Evolutionary conservation across 2,888 invertebrate genomes (phyloP).

Genomic region (Caenorhabditis sp.): DNA sequence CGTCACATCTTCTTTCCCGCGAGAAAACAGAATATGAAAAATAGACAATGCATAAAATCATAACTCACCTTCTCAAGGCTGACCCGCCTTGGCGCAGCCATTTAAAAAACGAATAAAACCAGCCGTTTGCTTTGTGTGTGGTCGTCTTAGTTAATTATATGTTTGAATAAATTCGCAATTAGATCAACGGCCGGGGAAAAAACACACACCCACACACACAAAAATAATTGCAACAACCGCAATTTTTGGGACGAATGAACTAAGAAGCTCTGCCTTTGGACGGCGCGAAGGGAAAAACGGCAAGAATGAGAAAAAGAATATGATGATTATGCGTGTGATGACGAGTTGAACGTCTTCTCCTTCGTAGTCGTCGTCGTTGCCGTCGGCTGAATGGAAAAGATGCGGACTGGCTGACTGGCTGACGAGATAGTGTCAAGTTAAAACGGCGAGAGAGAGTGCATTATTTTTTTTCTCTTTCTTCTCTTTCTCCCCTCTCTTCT

Average conservation of each 20-base stretch:
- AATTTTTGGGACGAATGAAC: too few species aligned
- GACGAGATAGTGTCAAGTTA: constrained; percentile 46
- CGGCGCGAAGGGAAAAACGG: neutral
- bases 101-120: constrained; percentile 3
- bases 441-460: constrained; percentile 48
- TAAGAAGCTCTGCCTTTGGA: too few species aligned
- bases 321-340: constrained; percentile 1
- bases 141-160: too few species aligned
- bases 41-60: neutral
- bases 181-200: too few species aligned
- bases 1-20: neutral
- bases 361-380: constrained; percentile 16
- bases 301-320: neutral
- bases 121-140: too few species aligned
- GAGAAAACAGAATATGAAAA: neutral
- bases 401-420: constrained; percentile 1
- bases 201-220: too few species aligned
- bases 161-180: too few species aligned
- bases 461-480: constrained; percentile 28
- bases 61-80: constrained; percentile 43
- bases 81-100: constrained; percentile 43
- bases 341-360: neutral
- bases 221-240: too few species aligned
- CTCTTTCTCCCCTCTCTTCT: constrained; percentile 14
- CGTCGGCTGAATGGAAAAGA: constrained; percentile 36